These are phyloP conservation scores for Dysmachus trigonus DNA, from an alignment of 2,888 invertebrate genomes.

Conservation along the genomic window DNA sequence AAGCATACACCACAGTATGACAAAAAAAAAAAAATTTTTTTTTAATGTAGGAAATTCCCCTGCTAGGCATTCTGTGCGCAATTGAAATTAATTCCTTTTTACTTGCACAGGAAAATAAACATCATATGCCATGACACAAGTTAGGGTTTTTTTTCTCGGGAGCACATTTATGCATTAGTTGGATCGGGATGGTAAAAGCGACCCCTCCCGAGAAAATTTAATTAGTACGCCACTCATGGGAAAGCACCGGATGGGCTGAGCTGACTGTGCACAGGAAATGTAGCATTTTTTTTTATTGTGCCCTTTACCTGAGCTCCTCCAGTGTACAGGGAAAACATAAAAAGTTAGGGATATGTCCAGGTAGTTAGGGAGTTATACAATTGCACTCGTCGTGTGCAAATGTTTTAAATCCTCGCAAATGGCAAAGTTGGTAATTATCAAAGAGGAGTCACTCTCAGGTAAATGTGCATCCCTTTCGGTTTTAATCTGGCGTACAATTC, in stretches of 20 bases:
- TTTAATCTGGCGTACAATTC: neutral
- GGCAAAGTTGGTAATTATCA: neutral
- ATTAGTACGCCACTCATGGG: conserved; percentile 5
- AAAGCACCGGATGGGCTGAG: neutral
- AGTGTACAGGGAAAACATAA: neutral
- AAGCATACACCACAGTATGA: neutral
- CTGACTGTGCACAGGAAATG: neutral
- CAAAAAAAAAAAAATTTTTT: neutral
- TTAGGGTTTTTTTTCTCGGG: neutral
- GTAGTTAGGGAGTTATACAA: neutral
- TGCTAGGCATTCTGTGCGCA: neutral
- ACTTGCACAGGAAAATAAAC: conserved; percentile 9
- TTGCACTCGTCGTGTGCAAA: neutral
- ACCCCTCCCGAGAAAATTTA: neutral
- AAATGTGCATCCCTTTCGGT: neutral
- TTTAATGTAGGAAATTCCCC: neutral
- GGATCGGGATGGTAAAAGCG: neutral
- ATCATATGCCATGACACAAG: conserved; percentile 1
- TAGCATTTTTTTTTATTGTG: neutral
- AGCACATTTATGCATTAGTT: neutral
- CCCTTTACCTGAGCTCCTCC: neutral
- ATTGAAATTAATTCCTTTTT: conserved; percentile 29
- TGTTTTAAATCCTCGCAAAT: neutral
- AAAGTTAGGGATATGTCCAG: neutral
- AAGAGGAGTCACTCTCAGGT: neutral